These are phyloP conservation scores for human DNA, from an alignment of 2,113 vertebrate species.

Conservation along the genomic window GRCh38 chrX:124947001-124947500, in stretches of 20 bases:
- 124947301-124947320: background rate
- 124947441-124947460: background rate
- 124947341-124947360: background rate
- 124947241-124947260: background rate
- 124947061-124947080: slow-evolving; percentile 4
- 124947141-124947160: background rate
- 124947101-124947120: background rate
- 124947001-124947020: slow-evolving; percentile 20
- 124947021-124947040: background rate
- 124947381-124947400: background rate
- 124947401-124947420: background rate
- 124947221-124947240: background rate
- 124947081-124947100: background rate
- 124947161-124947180: background rate
- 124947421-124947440: background rate
- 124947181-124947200: background rate
- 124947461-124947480: background rate
- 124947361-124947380: background rate
- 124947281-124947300: slow-evolving; percentile 1
- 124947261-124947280: background rate
- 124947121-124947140: background rate
- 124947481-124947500: background rate
- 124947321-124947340: background rate
- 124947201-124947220: background rate
- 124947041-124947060: slow-evolving; percentile 10